These are phyloP conservation scores for Xenopus tropicalis DNA, from an alignment of 2,113 vertebrate genomes.

Conservation along the genomic window UCB_Xtro_10.0 CM004445.2:96989501-96990000, in stretches of 20 bases:
- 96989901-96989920: no score
- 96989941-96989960: no score
- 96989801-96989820: background rate
- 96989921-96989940: no score
- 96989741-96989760: background rate
- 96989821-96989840: no score
- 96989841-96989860: background rate
- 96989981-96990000: no score
- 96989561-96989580: slow-evolving; percentile 45
- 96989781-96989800: background rate
- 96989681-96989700: slow-evolving; percentile 8
- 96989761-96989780: background rate
- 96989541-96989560: slow-evolving; percentile 37
- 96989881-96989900: background rate
- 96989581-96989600: slow-evolving; percentile 48
- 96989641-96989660: slow-evolving; percentile 8
- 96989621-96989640: slow-evolving; percentile 43
- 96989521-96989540: slow-evolving; percentile 43
- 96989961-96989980: no score
- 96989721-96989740: background rate
- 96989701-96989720: background rate
- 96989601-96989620: slow-evolving; percentile 53
- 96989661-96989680: slow-evolving; percentile 2
- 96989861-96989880: background rate
- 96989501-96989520: slow-evolving; percentile 39